Evolutionary conservation across 2,797 vertebrate genomes (phyloP), one percentile per base, ranked within the genome.

Genomic region (Schizopygopsis pylzovi): DNA sequence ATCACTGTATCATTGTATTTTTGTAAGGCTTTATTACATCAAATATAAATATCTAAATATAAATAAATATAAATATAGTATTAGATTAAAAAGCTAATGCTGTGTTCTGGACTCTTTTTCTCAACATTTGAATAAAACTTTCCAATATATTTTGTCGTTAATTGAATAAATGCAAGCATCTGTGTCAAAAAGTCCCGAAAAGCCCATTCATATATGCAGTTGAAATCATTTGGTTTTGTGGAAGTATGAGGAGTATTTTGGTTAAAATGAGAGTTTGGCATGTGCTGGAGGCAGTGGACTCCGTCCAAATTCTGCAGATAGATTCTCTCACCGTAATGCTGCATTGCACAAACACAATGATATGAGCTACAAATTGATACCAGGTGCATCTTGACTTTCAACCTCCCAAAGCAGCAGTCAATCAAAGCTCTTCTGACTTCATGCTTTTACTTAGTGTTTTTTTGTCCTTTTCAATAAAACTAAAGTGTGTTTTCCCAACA

Each of bases 301-400:
- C n/a, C 0, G 5, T 70, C 67, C 67, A 82, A 45, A 56, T 56
- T 82, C 37, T 71, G 45, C 37, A 70, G 22, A 81, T n/a, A 70
- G 22, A 81, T 37, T 81, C 33, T 52, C 63, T 68, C 28, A 20
- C 15, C 54, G 49, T 82, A 59, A 72, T 59, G 52, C 67, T 72
- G 67, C 67, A 82, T 56, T 72, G 39, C 68, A 82, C 37, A 82
- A 82, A 72, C 67, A 43, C 68, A 82, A 72, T 28, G 52, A 82
- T 72, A 72, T 82, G 52, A 72, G 81, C 81, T 22, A 82, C 81
- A 82, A 82, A 82, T 82, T 71, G 52, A 72, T 22, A 82, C 81
- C 81, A 82, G 81, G 67, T 82, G 81, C 81, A 59, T 82, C 37
- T 82, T 16, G 68, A 72, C 67, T 56, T 81, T 82, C 81, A 82